Evolutionary conservation across 2,888 invertebrate species (phyloP), one percentile per base, ranked within the genome.

Genomic region (Apodemia zela): DNA sequence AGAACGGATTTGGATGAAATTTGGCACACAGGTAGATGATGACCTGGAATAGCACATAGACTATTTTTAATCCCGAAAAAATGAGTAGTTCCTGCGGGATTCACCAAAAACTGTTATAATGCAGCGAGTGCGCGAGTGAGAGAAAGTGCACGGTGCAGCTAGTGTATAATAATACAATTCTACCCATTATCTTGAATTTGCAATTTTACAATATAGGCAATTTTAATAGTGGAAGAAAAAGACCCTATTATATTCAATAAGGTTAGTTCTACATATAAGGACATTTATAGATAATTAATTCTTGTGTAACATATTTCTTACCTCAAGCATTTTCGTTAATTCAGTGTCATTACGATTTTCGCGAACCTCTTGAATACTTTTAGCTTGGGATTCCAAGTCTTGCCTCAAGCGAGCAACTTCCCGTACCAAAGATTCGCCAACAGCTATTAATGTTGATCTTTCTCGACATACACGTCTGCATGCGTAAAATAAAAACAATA

Each of bases 351-450:
- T 69, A 42, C 71, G 75, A 15, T 71, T 67, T 65, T 79, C 78
- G 33, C 73, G 76, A 66, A 80, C 72, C 71, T 82, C 80, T 58
- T 73, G 73, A 33, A 79, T 71, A 51, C 73, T 67, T 6, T 69
- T 67, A 18, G 75, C 62, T 33, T 78, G 80, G 15, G 77, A 65
- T 63, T 85, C 84, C 4, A 86, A 68, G 21, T 89, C 87, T 67
- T 82, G 80, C 60, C 83, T 79, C 21, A 90, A 81, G 15, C 73
- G 73, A 18, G 85, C 87, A 65, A 86, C 73, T 73, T 90, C 89
- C 21, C 88, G 80, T 25, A 91, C 81, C 65, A 90, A 75, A 10
- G 85, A 77, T 74, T 90, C 86, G 2, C 87, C 89, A 17, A 89
- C 85, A 38, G 78, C 67, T 35, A 86, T 66, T 60, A 91, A 73